Evolutionary conservation across 2,888 invertebrate genomes (phyloP).

Genomic region (Drosophila anceps): DNA sequence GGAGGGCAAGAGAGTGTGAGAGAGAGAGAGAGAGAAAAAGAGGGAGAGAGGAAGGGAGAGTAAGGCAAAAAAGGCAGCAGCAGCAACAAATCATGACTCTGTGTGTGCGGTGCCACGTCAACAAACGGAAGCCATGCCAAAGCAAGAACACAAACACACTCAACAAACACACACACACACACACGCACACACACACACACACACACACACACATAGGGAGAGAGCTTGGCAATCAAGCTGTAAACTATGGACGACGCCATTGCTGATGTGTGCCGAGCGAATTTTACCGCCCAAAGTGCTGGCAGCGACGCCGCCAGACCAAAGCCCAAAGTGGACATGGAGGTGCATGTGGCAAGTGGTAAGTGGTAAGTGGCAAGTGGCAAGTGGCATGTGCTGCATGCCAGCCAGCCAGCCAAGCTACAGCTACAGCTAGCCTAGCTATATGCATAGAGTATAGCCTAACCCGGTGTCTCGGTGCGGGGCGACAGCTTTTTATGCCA

Average conservation of each 20-base stretch:
- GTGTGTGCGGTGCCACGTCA: conserved; percentile 52
- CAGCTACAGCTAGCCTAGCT: not conserved
- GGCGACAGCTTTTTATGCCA: conserved; percentile 78
- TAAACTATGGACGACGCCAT: conserved; percentile 76
- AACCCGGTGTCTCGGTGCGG: conserved; percentile 39
- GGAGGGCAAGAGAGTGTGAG: not conserved
- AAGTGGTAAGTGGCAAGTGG: conserved; percentile 31
- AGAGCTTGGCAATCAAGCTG: conserved; percentile 64
- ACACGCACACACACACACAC: conserved; percentile 22
- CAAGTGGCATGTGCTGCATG: conserved; percentile 19
- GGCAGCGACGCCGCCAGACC: conserved; percentile 72
- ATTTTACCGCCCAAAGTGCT: conserved; percentile 80
- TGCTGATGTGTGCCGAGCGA: conserved; percentile 66
- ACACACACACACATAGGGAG: not conserved
- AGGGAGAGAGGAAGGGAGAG: not conserved
- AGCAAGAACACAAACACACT: conserved; percentile 40
- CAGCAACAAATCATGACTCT: conserved; percentile 62
- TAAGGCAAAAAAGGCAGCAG: conserved; percentile 18
- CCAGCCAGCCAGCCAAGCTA: conserved; percentile 7
- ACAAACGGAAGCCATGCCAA: conserved; percentile 78
- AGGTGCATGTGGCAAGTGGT: conserved; percentile 49
- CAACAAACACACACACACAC: conserved; percentile 27
- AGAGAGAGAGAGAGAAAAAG: not conserved
- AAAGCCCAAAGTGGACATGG: conserved; percentile 54
- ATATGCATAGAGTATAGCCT: not conserved